Conservation (phyloP, 1,140 invertebrate species). For the Penaeus indicus region DNA sequence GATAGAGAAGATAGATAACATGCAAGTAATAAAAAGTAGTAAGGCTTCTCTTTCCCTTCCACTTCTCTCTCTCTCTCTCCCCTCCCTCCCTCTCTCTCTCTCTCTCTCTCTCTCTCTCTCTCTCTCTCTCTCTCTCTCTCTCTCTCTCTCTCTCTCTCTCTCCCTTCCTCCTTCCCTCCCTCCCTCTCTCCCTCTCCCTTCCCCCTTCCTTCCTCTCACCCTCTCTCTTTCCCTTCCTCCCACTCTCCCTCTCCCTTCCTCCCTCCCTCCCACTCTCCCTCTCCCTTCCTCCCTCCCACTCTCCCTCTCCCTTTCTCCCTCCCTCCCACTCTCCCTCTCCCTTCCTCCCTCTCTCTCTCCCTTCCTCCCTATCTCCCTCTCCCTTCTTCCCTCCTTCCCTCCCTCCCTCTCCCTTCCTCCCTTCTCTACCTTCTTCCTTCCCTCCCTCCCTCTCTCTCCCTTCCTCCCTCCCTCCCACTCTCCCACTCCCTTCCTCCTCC, state of each 20-base stretch:
- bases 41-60: neutral
- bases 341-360: too few relatives aligned
- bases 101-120: neutral
- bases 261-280: neutral
- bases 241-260: neutral
- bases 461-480: too few relatives aligned
- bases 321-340: too few relatives aligned
- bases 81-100: neutral
- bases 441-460: too few relatives aligned
- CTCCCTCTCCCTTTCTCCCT: neutral
- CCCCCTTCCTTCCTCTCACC: too few relatives aligned
- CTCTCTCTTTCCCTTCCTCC: neutral
- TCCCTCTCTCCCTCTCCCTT: neutral
- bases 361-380: too few relatives aligned
- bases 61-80: conserved; percentile 4
- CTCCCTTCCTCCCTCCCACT: neutral
- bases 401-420: too few relatives aligned
- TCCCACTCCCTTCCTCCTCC: too few relatives aligned
- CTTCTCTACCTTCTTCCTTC: too few relatives aligned
- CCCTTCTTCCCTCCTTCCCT: too few relatives aligned
- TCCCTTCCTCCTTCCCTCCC: neutral
- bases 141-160: neutral
- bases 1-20: neutral
- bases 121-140: neutral
- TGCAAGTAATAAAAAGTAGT: neutral